Evolutionary conservation across 2,113 vertebrate genomes (phyloP).

Genomic region (Psittacula cyanocephala): DNA sequence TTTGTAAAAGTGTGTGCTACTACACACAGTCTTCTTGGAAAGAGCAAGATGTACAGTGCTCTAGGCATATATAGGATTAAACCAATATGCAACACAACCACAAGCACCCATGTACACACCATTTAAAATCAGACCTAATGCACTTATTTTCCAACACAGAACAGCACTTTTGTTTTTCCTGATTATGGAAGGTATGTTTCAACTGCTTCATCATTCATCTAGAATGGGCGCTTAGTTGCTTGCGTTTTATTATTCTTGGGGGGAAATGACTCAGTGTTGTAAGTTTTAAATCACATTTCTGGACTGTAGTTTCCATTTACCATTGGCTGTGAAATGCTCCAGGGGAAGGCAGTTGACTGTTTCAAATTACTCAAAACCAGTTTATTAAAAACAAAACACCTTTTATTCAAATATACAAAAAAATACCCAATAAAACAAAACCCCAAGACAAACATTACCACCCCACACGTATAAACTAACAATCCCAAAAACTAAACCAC

Average conservation of each 20-base stretch:
- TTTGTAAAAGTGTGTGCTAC: neutral
- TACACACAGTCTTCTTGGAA: neutral
- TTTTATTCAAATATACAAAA: neutral
- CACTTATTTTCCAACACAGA: neutral
- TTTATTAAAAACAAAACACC: neutral
- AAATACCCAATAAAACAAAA: accelerated
- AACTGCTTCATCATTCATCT: neutral
- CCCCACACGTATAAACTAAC: neutral
- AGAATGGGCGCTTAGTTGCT: neutral
- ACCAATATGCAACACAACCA: neutral
- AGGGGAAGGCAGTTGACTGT: neutral
- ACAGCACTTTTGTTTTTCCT: neutral
- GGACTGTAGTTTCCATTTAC: neutral
- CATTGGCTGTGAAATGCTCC: neutral
- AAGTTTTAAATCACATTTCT: neutral
- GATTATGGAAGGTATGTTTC: neutral
- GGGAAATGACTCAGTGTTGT: neutral
- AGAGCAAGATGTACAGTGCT: accelerated
- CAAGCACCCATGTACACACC: neutral
- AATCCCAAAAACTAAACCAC: neutral
- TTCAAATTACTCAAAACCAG: neutral
- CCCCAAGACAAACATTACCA: neutral
- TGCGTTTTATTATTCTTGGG: neutral
- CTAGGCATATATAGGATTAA: neutral
- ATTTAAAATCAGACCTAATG: neutral